Conservation (phyloP, 2,888 invertebrate genomes). For the Oscheius sp. region DNA sequence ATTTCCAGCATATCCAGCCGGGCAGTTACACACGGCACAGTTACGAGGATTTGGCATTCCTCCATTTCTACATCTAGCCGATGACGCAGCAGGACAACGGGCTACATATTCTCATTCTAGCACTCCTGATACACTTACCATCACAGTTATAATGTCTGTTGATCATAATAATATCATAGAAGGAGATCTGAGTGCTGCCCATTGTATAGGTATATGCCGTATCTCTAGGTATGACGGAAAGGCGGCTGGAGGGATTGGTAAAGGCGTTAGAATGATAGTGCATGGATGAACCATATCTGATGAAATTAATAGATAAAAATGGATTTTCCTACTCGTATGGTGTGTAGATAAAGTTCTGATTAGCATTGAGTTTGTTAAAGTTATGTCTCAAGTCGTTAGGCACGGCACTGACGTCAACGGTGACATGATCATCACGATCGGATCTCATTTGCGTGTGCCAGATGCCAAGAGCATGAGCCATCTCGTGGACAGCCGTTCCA, state of each 20-base stretch:
- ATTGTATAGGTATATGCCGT: constrained; percentile 55
- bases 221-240: constrained; percentile 44
- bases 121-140: constrained; percentile 29
- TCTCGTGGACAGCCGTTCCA: constrained; percentile 47
- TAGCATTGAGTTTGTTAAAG: constrained; percentile 30
- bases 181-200: constrained; percentile 54
- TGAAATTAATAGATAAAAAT: no score
- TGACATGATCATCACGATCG: constrained; percentile 44
- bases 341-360: constrained; percentile 29
- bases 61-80: constrained; percentile 56
- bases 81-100: constrained; percentile 34
- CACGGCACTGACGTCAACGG: constrained; percentile 39
- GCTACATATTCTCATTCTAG: constrained; percentile 34
- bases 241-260: not conserved
- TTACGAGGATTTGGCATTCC: constrained; percentile 57
- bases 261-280: constrained; percentile 36
- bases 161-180: constrained; percentile 62
- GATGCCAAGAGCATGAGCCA: constrained; percentile 40
- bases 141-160: constrained; percentile 62
- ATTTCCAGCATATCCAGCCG: constrained; percentile 59
- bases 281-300: constrained; percentile 47
- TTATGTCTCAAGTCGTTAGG: constrained; percentile 19
- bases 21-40: constrained; percentile 60
- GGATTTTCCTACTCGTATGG: constrained; percentile 33
- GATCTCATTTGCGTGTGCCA: constrained; percentile 48